phyloP scores from a whole-genome alignment of 2,888 invertebrate genomes.

The Tetanocera ferruginea region DNA sequence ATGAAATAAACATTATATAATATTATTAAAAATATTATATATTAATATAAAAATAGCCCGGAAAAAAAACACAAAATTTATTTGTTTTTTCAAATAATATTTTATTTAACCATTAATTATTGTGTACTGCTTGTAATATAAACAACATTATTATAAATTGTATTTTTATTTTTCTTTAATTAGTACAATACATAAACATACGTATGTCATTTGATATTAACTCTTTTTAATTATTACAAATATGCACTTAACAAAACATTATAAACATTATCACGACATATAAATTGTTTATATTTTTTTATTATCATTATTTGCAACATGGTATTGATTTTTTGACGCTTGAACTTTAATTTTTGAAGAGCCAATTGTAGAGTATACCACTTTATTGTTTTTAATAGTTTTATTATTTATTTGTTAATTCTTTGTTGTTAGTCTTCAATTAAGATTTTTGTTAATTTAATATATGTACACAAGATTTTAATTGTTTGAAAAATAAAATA shows the following conservation, averaged over 20 bases:
- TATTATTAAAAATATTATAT: too few species aligned
- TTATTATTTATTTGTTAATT: background rate
- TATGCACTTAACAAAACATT: slow-evolving; percentile 18
- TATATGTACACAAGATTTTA: slow-evolving; percentile 43
- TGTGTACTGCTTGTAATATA: background rate
- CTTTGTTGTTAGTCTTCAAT: background rate
- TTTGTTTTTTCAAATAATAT: background rate
- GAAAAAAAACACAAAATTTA: background rate
- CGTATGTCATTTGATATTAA: background rate
- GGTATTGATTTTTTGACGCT: slow-evolving; percentile 1
- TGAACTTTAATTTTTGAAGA: background rate
- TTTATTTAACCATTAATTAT: background rate
- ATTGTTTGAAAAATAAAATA: background rate
- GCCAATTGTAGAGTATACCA: background rate
- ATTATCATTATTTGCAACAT: background rate
- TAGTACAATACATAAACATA: background rate
- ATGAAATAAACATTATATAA: too few species aligned
- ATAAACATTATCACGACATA: slow-evolving; percentile 35
- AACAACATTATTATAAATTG: background rate
- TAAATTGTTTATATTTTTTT: slow-evolving; percentile 5
- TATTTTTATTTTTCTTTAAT: background rate
- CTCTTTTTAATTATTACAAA: background rate
- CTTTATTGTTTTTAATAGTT: slow-evolving; percentile 1
- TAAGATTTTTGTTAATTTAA: slow-evolving; percentile 23
- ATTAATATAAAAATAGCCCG: too few species aligned